These are phyloP conservation scores for Acheta domesticus DNA, from an alignment of 2,888 invertebrate species.

Conservation along the genomic window DNA sequence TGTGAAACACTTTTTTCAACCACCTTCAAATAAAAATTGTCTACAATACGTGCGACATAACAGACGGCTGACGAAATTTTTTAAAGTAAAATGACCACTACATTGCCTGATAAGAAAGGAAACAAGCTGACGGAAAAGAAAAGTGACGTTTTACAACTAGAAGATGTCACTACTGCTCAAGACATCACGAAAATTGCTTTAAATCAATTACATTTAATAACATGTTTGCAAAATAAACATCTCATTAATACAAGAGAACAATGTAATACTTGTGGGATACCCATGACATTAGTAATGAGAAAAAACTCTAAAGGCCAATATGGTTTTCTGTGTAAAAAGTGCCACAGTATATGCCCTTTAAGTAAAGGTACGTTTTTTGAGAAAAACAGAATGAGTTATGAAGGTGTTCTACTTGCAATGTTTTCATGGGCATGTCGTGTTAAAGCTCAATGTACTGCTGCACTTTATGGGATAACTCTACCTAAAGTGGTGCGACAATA, in stretches of 20 bases:
- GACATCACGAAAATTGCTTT: not conserved
- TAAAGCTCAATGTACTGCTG: not conserved
- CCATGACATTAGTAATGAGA: not conserved
- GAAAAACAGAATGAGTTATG: not conserved
- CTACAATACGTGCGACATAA: too few relatives aligned
- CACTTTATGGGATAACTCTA: not conserved
- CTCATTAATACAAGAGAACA: not conserved
- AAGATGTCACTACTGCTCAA: not conserved
- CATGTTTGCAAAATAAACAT: constrained; percentile 3
- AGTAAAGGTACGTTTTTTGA: not conserved
- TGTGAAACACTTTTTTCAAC: too few relatives aligned
- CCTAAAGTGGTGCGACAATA: not conserved
- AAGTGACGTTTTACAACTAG: not conserved
- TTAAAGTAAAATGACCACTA: too few relatives aligned
- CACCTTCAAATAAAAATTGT: too few relatives aligned
- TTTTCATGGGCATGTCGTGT: not conserved
- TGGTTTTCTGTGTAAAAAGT: not conserved
- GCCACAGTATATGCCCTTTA: not conserved
- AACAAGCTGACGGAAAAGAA: not conserved
- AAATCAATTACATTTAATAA: not conserved
- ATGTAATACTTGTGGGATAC: not conserved
- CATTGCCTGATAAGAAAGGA: too few relatives aligned
- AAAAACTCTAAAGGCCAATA: constrained; percentile 8
- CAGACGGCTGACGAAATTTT: too few relatives aligned
- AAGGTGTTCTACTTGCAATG: not conserved